phyloP scores from a whole-genome alignment of 1,140 invertebrate species.

The Theocolax elegans region DNA sequence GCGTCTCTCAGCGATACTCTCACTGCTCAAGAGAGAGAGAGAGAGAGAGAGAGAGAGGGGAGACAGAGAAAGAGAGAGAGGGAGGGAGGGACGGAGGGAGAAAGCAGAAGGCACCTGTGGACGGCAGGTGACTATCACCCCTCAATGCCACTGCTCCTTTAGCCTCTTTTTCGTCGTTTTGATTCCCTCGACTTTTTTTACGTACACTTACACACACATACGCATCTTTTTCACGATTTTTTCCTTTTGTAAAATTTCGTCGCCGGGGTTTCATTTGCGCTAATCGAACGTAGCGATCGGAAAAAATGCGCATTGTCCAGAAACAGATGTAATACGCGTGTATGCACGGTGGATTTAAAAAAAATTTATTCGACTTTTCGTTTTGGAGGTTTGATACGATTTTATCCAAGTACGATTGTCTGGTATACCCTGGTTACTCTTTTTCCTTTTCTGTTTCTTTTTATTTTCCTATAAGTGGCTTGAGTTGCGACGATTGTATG shows the following conservation, averaged over 20 bases:
- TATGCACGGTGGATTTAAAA: not conserved
- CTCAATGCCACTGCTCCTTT: slow-evolving; percentile 20
- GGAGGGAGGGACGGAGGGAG: not conserved
- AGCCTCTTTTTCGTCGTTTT: not conserved
- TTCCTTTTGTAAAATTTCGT: not conserved
- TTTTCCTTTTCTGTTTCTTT: too few species aligned
- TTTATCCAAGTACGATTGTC: slow-evolving; percentile 24
- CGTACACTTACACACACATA: not conserved
- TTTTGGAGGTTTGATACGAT: slow-evolving; percentile 19
- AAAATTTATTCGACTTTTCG: not conserved
- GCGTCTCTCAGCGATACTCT: too few species aligned
- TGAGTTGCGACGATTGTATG: slow-evolving; percentile 7
- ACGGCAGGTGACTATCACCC: slow-evolving; percentile 29
- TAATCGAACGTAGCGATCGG: not conserved
- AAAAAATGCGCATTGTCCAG: slow-evolving; percentile 3
- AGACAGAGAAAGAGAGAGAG: not conserved
- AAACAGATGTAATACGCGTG: slow-evolving; percentile 19
- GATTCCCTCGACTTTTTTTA: not conserved
- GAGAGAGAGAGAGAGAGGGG: too few species aligned
- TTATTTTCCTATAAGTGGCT: not conserved
- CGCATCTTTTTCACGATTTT: too few species aligned
- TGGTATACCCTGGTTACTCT: too few species aligned
- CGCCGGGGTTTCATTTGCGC: not conserved
- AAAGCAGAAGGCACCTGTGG: slow-evolving; percentile 24
- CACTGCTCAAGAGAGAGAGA: too few species aligned